Base-by-base conservation (phyloP, 2,888 invertebrate species). In the Diloba caeruleocephala region DNA sequence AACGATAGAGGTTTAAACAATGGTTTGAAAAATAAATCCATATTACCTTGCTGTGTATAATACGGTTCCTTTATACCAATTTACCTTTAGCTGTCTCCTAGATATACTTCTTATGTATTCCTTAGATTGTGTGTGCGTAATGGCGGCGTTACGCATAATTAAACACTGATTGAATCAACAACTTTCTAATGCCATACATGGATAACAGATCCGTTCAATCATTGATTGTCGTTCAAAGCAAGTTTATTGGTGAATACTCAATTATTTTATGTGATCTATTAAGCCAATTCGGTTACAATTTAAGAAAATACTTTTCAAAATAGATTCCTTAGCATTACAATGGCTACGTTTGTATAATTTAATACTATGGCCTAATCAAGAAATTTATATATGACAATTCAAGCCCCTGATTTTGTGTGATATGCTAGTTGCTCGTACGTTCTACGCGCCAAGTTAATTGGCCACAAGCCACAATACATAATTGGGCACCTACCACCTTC, bases 401-500 rank as follows among this genome's bases (percentile, higher is more conserved):
- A 7, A 21, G 5, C 21, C 21, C 5, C 21, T 2, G 21, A 7
- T 21, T 1, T 21, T 3, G 5, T 17, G 5, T 31, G 6, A 17
- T 21, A 21, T 25, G 21, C 13, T 33, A 33, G 19, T 29, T 1
- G 33, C 14, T 19, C 26, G 38, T 29, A 48, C 21, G 25, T 48
- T 37, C 7, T 31, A 39, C 33, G 44, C 32, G 44, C 42, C 38
- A 49, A 49, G 37, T 43, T 46, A 51, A 36, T 33, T 41, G 37
- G 41, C 68, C 45, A 64, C 79, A 85, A 82, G 41, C 68, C 45
- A 64, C 79, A 85, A 82, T 75, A 69, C 68, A 70, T 86, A 90
- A 89, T 89, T 89, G 77, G 86, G 87, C 87, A 85, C 78, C 76
- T 70, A 63, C 67, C 79, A 71, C 80, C 78, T 82, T 81, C 78